Conservation (phyloP, 2,113 vertebrate genomes). For the Leuciscus idus region DNA sequence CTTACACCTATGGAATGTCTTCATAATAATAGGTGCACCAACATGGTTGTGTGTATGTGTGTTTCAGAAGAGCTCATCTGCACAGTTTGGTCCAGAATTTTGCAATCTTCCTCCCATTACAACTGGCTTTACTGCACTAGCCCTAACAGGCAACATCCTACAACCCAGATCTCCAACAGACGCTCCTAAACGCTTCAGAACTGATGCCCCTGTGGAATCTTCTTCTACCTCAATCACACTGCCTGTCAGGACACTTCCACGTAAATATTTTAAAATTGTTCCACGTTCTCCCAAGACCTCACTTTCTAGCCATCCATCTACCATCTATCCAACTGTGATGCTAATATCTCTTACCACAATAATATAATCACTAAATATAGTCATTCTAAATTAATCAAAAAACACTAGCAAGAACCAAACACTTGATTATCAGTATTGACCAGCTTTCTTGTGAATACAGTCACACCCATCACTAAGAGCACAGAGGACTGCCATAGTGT, state of each 20-base stretch:
- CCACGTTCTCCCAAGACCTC: not conserved
- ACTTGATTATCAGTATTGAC: not conserved
- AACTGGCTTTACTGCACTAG: not conserved
- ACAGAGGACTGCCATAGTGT: not conserved
- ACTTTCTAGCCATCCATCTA: not conserved
- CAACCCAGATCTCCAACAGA: slow-evolving; percentile 10
- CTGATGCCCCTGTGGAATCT: not conserved
- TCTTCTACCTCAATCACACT: not conserved
- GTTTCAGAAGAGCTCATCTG: slow-evolving; percentile 20
- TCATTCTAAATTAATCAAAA: not conserved
- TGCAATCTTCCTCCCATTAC: slow-evolving; percentile 4
- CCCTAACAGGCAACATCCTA: slow-evolving; percentile 5
- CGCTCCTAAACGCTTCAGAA: slow-evolving; percentile 18
- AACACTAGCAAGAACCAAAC: not conserved
- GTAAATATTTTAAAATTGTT: not conserved
- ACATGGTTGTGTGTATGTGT: not conserved
- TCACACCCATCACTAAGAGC: not conserved
- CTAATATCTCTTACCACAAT: not conserved
- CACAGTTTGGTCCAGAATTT: slow-evolving; percentile 32
- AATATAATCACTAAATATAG: not conserved
- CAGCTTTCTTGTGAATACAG: slow-evolving; percentile 6
- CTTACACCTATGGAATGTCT: no score
- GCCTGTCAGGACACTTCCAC: not conserved
- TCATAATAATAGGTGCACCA: no score
- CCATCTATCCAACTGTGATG: not conserved